A percentile compares a stretch with the other conserved stretches of the same genome.
phyloP scores from a whole-genome alignment of 2,113 vertebrate species.

The Isurus oxyrinchus region DNA sequence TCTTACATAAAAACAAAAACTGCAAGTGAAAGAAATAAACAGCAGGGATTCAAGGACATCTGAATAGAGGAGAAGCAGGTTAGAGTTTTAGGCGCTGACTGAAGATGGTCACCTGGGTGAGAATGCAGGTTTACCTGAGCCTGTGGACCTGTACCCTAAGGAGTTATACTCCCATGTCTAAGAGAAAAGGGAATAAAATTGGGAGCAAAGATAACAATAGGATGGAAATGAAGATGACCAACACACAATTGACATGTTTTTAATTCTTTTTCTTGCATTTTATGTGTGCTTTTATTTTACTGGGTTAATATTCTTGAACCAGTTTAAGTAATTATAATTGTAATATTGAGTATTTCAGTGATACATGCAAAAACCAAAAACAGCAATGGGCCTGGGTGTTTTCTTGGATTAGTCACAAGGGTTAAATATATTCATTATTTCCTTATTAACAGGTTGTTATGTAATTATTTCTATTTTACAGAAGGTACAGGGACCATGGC shows the following conservation, averaged over 20 bases:
- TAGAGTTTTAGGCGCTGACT: background rate
- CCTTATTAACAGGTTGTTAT: background rate
- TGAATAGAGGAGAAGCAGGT: background rate
- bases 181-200: background rate
- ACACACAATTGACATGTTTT: background rate
- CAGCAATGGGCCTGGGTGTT: background rate
- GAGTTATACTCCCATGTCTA: too few species aligned
- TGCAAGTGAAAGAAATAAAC: background rate
- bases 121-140: too few species aligned
- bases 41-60: background rate
- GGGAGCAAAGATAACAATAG: background rate
- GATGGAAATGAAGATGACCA: background rate
- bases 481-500: conserved; percentile 74
- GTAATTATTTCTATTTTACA: conserved; percentile 47
- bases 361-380: background rate
- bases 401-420: background rate
- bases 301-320: too few species aligned
- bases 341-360: background rate
- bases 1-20: background rate
- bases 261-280: background rate
- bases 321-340: background rate
- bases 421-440: background rate
- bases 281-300: background rate
- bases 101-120: too few species aligned
- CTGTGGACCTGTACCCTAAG: too few species aligned